Evolutionary conservation across 2,113 vertebrate species (phyloP).

Genomic region (Zeus faber): DNA sequence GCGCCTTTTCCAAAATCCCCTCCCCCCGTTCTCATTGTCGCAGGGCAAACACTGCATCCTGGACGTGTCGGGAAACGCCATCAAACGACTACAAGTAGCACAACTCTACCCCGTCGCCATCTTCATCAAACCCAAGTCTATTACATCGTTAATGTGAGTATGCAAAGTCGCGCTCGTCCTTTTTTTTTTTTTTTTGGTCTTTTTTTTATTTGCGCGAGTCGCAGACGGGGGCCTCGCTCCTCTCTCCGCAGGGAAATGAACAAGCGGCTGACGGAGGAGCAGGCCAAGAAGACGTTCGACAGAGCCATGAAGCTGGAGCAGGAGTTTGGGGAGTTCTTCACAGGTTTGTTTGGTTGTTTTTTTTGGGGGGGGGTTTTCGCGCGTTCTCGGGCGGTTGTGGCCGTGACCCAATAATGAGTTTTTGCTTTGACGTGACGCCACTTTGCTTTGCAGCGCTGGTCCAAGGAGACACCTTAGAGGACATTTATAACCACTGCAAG

Average conservation of each 20-base stretch:
- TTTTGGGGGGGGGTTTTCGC: not conserved
- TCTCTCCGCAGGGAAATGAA: constrained; percentile 89
- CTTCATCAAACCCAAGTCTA: constrained; percentile 94
- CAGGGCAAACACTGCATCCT: constrained; percentile 98
- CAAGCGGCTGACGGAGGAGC: constrained; percentile 94
- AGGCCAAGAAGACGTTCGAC: constrained; percentile 94
- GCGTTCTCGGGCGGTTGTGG: not conserved
- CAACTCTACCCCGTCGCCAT: constrained; percentile 98
- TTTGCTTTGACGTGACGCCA: not conserved
- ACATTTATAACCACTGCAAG: constrained; percentile 98
- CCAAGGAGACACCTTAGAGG: constrained; percentile 97
- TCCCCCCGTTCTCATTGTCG: constrained; percentile 40
- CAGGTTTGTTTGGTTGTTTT: too few relatives aligned
- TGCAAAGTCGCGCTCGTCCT: not conserved
- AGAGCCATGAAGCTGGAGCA: constrained; percentile 94
- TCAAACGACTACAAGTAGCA: constrained; percentile 97
- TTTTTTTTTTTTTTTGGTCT: not conserved
- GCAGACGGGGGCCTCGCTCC: too few relatives aligned
- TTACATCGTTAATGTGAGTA: constrained; percentile 95
- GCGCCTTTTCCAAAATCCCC: too few relatives aligned
- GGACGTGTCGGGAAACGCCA: constrained; percentile 97
- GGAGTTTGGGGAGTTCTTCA: constrained; percentile 98
- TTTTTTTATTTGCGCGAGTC: not conserved
- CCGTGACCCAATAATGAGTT: not conserved
- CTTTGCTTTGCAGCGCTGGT: constrained; percentile 84